Base-by-base conservation (phyloP, 64 coral and sea anemone genomes). In the Acropora yongei region DNA sequence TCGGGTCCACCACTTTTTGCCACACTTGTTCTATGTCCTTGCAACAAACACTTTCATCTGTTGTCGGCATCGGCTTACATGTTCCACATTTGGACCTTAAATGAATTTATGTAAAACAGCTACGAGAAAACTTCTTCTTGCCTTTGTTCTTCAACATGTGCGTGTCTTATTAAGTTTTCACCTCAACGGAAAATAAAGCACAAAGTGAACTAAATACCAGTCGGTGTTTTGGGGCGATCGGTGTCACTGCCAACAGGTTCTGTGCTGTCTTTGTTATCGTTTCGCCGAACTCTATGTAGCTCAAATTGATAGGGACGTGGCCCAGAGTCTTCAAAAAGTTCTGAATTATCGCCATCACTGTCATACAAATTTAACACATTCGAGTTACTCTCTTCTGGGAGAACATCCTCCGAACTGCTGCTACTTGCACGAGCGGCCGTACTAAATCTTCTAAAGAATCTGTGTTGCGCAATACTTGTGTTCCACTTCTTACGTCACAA, bases 1-100 rank as follows among this genome's bases (percentile, higher is more conserved):
- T 30, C 51, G 57, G 13, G 5, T 80, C 78, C 8, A 55, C 78
- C 4, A 80, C 18, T 80, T 80, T 80, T 80, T 80, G 78, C 49
- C 78, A 57, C 18, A 80, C 49, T 80, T 80, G 78, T 2, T n/a
- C 47, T 11, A 80, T 80, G 40, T 80, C 8, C 11, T 6, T 19
- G 20, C 78, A 80, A 9, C 78, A 53, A 30, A 80, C 47, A 9
- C 78, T 55, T 55, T 80, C 48, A 57, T 18, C 6, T 17, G 49
- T 12, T 53, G 78, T 57, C 13, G 47, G 78, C 78, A 80, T 80
- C 10, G 49, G 10, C 2, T 49, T 12, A 47, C 76, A 78, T 30
- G 30, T 53, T 53, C 50, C 50, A 53, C 50, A 53, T 53, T 53
- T 8, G 30, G 30, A 30, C 30, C 30, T 30, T 30, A 30, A 30